phyloP scores from a whole-genome alignment of 2,888 invertebrate species.

The Allophyes oxyacanthae region DNA sequence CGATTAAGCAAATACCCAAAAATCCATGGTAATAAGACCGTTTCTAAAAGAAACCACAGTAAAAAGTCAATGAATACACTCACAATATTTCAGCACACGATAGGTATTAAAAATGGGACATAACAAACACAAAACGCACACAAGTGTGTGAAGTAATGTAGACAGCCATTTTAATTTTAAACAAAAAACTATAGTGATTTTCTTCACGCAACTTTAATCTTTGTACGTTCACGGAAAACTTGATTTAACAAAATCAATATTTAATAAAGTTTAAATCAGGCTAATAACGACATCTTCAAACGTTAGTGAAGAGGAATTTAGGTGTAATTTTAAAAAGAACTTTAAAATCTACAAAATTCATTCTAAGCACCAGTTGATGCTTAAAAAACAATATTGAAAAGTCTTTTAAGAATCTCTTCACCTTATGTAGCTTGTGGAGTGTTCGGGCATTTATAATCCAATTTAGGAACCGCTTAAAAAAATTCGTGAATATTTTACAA shows the following conservation, averaged over 20 bases:
- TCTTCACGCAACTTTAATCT: not conserved
- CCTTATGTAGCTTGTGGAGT: too few relatives aligned
- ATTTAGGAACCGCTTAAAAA: slow-evolving; percentile 32
- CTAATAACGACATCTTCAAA: too few relatives aligned
- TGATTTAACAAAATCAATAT: not conserved
- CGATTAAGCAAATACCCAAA: not conserved
- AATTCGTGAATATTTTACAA: slow-evolving; percentile 30
- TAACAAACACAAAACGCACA: not conserved
- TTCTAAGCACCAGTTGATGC: too few relatives aligned
- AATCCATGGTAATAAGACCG: not conserved
- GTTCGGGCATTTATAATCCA: slow-evolving; percentile 15
- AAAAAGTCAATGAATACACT: too few relatives aligned
- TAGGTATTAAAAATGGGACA: not conserved
- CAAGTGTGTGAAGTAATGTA: not conserved
- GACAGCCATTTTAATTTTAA: not conserved
- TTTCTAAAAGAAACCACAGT: slow-evolving; percentile 4
- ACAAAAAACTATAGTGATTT: not conserved
- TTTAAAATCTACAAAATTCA: too few relatives aligned
- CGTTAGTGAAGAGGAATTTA: too few relatives aligned
- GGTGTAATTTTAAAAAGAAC: too few relatives aligned
- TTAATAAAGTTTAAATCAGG: too few relatives aligned
- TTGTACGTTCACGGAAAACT: slow-evolving; percentile 8
- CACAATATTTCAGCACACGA: too few relatives aligned
- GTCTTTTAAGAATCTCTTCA: too few relatives aligned
- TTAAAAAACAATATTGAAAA: too few relatives aligned